phyloP scores from a whole-genome alignment of 1,140 invertebrate species.

The Zaprionus tsacasi region DNA sequence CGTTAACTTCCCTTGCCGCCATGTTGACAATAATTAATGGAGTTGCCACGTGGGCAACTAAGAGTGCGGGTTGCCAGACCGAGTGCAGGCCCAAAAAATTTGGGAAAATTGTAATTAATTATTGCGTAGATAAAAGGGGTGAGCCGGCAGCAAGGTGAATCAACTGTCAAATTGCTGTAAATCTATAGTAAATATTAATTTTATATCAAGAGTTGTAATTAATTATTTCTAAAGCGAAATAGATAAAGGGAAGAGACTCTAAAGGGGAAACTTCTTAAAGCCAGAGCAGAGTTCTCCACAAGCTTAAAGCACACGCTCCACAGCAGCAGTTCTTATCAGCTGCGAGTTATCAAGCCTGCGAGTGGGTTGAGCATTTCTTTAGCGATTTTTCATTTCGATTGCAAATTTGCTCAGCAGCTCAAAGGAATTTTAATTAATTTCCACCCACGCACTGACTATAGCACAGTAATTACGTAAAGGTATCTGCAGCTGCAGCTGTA shows the following conservation, averaged over 20 bases:
- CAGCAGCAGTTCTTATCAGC: not conserved
- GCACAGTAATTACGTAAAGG: not conserved
- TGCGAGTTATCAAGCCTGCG: not conserved
- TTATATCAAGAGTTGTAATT: not conserved
- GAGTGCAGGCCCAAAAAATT: conserved; percentile 4
- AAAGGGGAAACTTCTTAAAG: not conserved
- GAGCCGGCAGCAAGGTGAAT: conserved; percentile 6
- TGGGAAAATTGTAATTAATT: conserved; percentile 32
- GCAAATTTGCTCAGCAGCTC: conserved; percentile 24
- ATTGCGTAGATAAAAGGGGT: not conserved
- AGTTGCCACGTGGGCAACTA: conserved; percentile 10
- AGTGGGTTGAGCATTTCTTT: not conserved
- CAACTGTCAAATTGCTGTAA: not conserved
- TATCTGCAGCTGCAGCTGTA: not conserved
- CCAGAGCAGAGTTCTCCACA: not conserved
- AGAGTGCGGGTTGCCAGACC: not conserved
- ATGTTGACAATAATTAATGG: conserved; percentile 46
- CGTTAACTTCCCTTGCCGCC: conserved; percentile 36
- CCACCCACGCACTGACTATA: conserved; percentile 4
- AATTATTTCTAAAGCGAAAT: not conserved
- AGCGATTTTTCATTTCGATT: conserved; percentile 5
- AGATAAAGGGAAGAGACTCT: not conserved
- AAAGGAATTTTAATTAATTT: conserved; percentile 53
- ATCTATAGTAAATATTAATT: not conserved
- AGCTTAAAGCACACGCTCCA: not conserved